Conservation (phyloP, 2,113 vertebrate genomes). For the Pionites leucogaster region DNA sequence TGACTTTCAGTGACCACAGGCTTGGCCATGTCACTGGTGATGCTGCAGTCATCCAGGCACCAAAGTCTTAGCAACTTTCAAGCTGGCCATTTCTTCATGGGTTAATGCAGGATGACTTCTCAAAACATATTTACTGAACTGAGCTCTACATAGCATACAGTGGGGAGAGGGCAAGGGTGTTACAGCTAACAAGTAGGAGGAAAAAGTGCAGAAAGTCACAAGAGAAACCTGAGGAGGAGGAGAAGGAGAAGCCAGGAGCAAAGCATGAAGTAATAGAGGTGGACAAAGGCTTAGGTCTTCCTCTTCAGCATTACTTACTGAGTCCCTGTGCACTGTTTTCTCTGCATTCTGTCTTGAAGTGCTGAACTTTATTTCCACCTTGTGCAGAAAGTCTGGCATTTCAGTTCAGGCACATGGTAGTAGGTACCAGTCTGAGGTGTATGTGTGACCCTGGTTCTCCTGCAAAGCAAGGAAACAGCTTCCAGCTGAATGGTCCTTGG, state of each 20-base stretch:
- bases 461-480: neutral
- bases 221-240: neutral
- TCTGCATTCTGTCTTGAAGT: neutral
- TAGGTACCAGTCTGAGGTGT: neutral
- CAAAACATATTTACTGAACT: neutral
- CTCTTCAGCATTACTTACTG: neutral
- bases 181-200: neutral
- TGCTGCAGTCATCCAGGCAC: neutral
- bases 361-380: neutral
- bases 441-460: neutral
- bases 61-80: neutral
- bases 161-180: neutral
- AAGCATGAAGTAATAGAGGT: neutral
- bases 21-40: neutral
- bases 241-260: neutral
- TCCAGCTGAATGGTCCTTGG: neutral
- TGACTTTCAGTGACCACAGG: neutral
- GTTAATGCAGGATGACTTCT: neutral
- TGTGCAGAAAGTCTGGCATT: neutral
- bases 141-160: neutral
- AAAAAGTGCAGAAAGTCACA: neutral
- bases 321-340: neutral
- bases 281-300: neutral
- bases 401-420: neutral
- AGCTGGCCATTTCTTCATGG: neutral